Evolutionary conservation across 2,113 vertebrate species (phyloP).

Genomic region (Brienomyrus brachyistius): DNA sequence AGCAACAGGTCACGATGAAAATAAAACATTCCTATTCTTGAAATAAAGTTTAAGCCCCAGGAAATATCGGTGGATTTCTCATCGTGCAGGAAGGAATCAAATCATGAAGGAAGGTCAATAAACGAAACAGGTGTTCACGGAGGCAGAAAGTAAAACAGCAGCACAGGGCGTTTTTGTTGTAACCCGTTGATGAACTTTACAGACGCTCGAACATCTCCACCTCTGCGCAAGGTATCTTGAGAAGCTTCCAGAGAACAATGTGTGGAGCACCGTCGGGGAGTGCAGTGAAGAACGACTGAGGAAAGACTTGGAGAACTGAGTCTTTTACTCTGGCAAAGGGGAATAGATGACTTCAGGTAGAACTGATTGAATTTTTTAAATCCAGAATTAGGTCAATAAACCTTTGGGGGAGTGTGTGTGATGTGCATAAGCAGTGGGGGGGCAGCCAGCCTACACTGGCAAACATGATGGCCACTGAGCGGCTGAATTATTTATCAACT

Average conservation of each 20-base stretch:
- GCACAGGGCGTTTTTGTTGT: background rate
- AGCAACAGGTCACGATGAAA: background rate
- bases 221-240: background rate
- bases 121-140: background rate
- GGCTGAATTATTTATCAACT: slow-evolving; percentile 6
- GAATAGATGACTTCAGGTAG: slow-evolving; percentile 57
- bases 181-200: background rate
- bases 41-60: background rate
- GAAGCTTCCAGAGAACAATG: background rate
- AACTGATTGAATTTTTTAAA: slow-evolving; percentile 66
- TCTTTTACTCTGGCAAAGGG: slow-evolving; percentile 68
- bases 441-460: background rate
- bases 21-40: background rate
- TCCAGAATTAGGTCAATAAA: slow-evolving; percentile 62
- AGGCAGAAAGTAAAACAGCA: background rate
- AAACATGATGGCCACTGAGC: background rate
- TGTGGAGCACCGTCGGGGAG: slow-evolving; percentile 16
- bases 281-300: slow-evolving; percentile 53
- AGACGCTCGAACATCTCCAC: background rate
- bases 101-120: background rate
- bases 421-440: background rate
- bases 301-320: slow-evolving; percentile 57
- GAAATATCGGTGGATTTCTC: background rate
- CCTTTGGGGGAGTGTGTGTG: slow-evolving; percentile 12
- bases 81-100: background rate